Conservation (phyloP, 2,113 vertebrate genomes). For the Corythaixoides concolor region DNA sequence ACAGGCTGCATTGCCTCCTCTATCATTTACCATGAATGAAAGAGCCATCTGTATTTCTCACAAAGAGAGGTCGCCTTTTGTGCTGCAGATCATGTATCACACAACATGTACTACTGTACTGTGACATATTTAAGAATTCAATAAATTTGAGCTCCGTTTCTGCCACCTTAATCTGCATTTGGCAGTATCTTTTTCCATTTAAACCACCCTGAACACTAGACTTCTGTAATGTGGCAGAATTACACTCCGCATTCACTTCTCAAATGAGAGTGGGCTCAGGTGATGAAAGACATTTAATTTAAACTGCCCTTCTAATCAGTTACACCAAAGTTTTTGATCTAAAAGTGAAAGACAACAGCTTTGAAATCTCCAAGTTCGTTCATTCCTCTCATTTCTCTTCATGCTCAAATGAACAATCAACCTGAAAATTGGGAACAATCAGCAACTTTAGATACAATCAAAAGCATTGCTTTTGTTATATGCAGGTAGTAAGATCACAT, state of each 20-base stretch:
- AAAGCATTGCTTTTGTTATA: not conserved
- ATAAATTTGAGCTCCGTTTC: not conserved
- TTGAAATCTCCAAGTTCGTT: not conserved
- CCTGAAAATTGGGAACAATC: not conserved
- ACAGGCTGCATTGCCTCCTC: not conserved
- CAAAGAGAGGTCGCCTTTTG: not conserved
- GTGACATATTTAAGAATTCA: not conserved
- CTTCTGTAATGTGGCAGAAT: not conserved
- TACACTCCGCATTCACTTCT: not conserved
- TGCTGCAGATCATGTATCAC: not conserved
- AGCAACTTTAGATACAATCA: not conserved
- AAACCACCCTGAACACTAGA: not conserved
- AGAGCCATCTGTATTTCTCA: not conserved
- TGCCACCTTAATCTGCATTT: not conserved
- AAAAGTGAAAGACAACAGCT: conserved; percentile 1
- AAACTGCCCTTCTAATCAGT: not conserved
- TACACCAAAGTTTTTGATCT: conserved; percentile 23
- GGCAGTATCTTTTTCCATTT: not conserved
- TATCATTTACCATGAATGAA: not conserved
- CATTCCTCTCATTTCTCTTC: not conserved
- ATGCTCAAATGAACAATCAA: not conserved
- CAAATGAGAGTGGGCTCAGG: not conserved
- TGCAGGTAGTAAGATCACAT: not conserved
- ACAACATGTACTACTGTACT: not conserved
- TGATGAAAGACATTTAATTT: not conserved